phyloP scores from a whole-genome alignment of 2,797 vertebrate genomes.

The Hypotaenidia philippensis region DNA sequence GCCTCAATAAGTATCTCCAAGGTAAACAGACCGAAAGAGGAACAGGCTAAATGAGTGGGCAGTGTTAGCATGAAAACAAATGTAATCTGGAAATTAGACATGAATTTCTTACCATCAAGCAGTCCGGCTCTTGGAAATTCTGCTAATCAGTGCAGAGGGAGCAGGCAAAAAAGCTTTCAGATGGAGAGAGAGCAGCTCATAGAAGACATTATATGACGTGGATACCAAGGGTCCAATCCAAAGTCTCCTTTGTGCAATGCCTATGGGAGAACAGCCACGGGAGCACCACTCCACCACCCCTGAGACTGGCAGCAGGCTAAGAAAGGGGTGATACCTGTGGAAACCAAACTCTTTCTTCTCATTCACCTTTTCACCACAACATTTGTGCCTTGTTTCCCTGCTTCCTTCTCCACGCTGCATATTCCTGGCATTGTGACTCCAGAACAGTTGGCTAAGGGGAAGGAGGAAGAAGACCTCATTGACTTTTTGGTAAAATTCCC shows the following conservation, averaged over 20 bases:
- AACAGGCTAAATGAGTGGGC: not conserved
- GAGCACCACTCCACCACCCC: accelerated
- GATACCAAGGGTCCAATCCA: not conserved
- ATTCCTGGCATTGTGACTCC: not conserved
- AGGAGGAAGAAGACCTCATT: not conserved
- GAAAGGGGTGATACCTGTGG: not conserved
- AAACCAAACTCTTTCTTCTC: not conserved
- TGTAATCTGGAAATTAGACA: not conserved
- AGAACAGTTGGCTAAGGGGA: not conserved
- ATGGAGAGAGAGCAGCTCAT: not conserved
- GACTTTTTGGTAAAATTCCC: not conserved
- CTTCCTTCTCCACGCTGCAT: not conserved
- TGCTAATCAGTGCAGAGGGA: not conserved
- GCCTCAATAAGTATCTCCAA: not conserved
- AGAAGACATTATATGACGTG: accelerated
- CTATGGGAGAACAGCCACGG: accelerated
- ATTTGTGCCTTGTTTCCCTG: not conserved
- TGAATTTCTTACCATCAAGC: not conserved
- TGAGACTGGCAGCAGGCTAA: not conserved
- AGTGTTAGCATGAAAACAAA: not conserved
- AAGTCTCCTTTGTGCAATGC: not conserved
- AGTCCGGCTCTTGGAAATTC: not conserved
- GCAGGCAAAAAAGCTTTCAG: not conserved
- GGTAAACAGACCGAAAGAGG: not conserved
- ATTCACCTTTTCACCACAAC: not conserved